Conservation (phyloP, 2,113 vertebrate species). For the Cryptomyrus ogoouensis region DNA sequence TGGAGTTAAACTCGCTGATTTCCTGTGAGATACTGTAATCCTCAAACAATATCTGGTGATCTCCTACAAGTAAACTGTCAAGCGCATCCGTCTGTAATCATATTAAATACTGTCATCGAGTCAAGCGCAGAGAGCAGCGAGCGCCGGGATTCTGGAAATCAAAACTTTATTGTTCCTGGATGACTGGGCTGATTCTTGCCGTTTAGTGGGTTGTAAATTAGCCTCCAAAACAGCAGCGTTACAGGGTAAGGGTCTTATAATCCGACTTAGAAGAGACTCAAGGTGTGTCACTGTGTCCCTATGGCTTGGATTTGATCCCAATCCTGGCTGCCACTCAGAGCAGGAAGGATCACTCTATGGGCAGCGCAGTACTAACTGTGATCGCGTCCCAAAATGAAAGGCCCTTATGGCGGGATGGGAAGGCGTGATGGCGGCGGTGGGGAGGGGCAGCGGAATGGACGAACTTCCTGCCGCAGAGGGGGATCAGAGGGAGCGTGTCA, state of each 20-base stretch:
- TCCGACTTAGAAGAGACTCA: not conserved
- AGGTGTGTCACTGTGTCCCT: not conserved
- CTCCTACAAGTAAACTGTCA: conserved; percentile 61
- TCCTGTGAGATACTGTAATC: conserved; percentile 60
- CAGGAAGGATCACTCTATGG: not conserved
- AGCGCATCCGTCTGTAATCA: conserved; percentile 57
- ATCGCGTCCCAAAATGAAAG: conserved; percentile 17
- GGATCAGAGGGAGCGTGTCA: conserved; percentile 55
- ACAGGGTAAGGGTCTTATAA: not conserved
- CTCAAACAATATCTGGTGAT: conserved; percentile 62
- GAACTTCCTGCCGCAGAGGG: conserved; percentile 43
- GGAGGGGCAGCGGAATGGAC: not conserved
- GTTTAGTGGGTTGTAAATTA: not conserved
- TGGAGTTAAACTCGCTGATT: conserved; percentile 58
- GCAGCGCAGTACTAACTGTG: conserved; percentile 10
- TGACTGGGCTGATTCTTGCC: not conserved
- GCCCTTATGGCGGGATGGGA: conserved; percentile 7
- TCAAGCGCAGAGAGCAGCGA: not conserved
- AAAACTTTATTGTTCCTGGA: conserved; percentile 7
- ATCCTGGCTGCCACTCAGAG: not conserved
- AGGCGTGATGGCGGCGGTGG: conserved; percentile 2
- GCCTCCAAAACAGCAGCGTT: not conserved
- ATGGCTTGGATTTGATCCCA: not conserved
- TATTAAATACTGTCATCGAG: conserved; percentile 45
- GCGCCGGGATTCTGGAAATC: not conserved